Conservation (phyloP, 2,888 invertebrate genomes). For the Eupithecia subumbrata region DNA sequence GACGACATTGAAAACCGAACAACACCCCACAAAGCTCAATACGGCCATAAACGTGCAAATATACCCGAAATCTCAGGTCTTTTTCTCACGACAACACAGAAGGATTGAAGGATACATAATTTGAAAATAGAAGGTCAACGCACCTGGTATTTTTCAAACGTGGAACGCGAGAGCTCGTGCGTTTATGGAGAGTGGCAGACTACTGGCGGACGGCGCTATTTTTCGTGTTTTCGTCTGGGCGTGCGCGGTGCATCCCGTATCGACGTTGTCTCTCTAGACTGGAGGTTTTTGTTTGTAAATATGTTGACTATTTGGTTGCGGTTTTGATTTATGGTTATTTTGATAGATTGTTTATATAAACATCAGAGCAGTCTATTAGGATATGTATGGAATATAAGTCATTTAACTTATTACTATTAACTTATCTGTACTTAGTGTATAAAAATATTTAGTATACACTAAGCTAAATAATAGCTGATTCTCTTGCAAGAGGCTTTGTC, state of each 20-base stretch:
- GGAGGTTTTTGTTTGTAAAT: constrained; percentile 16
- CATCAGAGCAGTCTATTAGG: not conserved
- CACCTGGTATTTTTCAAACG: constrained; percentile 18
- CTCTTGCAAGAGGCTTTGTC: too few species aligned
- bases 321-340: not conserved
- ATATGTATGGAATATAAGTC: too few species aligned
- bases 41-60: not conserved
- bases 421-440: too few species aligned
- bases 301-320: not conserved
- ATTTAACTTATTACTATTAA: too few species aligned
- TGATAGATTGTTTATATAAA: not conserved
- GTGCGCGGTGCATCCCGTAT: constrained; percentile 34
- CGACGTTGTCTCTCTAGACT: constrained; percentile 23
- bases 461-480: too few species aligned
- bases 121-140: constrained; percentile 24
- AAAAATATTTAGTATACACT: too few species aligned
- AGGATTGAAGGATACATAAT: not conserved
- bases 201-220: constrained; percentile 27
- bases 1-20: constrained; percentile 20
- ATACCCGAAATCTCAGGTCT: not conserved
- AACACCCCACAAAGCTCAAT: not conserved
- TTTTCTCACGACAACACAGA: not conserved
- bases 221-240: constrained; percentile 24
- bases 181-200: constrained; percentile 13
- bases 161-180: constrained; percentile 30